phyloP scores from a whole-genome alignment of 2,797 vertebrate species.

The Momotus momota region DNA sequence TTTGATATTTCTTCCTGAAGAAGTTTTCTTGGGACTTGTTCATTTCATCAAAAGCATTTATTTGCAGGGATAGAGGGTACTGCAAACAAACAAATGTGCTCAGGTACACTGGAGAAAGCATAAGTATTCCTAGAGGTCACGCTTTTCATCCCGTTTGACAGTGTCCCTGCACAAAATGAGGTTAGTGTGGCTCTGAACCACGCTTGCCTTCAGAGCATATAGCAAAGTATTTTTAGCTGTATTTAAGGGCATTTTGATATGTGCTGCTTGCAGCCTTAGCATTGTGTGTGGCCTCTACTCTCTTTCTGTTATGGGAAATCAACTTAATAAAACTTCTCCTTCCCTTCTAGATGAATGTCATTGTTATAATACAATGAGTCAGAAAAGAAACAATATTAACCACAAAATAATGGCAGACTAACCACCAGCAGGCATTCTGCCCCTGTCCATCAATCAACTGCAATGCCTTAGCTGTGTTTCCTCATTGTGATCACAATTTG shows the following conservation, averaged over 20 bases:
- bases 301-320: slow-evolving; percentile 10
- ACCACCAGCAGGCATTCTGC: not conserved
- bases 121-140: not conserved
- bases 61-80: not conserved
- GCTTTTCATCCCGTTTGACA: not conserved
- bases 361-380: slow-evolving; percentile 53
- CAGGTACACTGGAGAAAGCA: not conserved
- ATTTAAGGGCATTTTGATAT: not conserved
- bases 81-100: not conserved
- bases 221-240: not conserved
- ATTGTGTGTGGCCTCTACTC: slow-evolving; percentile 1
- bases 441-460: not conserved
- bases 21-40: not conserved
- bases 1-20: not conserved
- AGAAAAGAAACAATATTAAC: slow-evolving; percentile 47
- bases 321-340: slow-evolving; percentile 5
- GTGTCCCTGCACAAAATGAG: not conserved
- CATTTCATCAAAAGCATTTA: not conserved
- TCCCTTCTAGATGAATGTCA: slow-evolving; percentile 21
- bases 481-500: slow-evolving; percentile 8
- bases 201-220: not conserved
- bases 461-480: not conserved
- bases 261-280: not conserved
- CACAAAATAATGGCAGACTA: slow-evolving; percentile 41
- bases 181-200: not conserved